phyloP scores from a whole-genome alignment of 2,113 vertebrate genomes.

The Cettia cetti region DNA sequence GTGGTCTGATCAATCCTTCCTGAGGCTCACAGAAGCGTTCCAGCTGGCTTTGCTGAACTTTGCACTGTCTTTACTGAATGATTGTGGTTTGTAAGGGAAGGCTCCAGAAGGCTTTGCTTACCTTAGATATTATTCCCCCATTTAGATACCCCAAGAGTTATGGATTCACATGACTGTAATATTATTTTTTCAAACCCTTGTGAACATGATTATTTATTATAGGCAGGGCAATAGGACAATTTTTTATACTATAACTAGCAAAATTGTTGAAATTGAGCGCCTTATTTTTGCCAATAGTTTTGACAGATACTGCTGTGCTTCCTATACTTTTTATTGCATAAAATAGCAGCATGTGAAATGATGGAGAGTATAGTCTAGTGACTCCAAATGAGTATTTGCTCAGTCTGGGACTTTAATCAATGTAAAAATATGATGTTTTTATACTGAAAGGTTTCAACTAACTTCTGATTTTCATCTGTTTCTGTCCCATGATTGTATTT shows the following conservation, averaged over 20 bases:
- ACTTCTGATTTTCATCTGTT: neutral
- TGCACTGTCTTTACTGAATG: neutral
- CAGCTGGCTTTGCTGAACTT: neutral
- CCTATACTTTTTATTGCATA: neutral
- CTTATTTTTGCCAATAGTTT: neutral
- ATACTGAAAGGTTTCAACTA: neutral
- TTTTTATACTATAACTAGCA: neutral
- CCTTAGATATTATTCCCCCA: neutral
- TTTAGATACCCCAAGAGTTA: neutral
- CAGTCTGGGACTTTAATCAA: neutral
- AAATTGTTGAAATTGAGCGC: neutral
- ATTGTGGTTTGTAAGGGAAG: neutral
- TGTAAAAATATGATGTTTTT: neutral
- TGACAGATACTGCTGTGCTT: neutral
- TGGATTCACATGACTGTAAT: neutral
- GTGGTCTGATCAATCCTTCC: neutral
- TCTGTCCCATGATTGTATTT: neutral
- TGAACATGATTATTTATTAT: neutral
- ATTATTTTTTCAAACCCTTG: neutral
- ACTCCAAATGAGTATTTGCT: neutral
- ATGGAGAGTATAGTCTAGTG: neutral
- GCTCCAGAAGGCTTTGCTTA: neutral
- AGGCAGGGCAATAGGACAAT: neutral
- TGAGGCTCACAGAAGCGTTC: neutral
- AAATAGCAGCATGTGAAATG: neutral